Conservation (phyloP, 1,140 invertebrate genomes). For the Plectus sambesii region DNA sequence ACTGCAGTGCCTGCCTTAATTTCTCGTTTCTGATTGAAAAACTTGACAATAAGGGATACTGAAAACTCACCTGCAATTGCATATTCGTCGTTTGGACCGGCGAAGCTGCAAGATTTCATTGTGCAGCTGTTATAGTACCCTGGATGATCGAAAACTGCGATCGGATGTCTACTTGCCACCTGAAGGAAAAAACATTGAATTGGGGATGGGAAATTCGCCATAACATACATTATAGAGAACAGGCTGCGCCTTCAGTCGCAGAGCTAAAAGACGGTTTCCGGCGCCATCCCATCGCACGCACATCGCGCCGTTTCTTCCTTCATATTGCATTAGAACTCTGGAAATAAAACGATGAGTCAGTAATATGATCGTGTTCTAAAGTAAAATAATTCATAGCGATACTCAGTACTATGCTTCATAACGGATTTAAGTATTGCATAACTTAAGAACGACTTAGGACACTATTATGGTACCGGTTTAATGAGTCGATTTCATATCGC, state of each 20-base stretch:
- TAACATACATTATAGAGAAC: constrained; percentile 63
- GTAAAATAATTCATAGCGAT: no score
- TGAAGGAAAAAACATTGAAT: constrained; percentile 5
- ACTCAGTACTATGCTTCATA: no score
- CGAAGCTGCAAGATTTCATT: constrained; percentile 89
- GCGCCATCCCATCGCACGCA: constrained; percentile 72
- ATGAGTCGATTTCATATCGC: no score
- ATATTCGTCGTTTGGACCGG: constrained; percentile 65
- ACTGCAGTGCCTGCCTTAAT: no score
- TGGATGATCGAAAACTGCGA: constrained; percentile 73
- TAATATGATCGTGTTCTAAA: no score
- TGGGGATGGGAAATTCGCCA: not conserved
- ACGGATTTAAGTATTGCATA: no score
- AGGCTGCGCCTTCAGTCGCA: constrained; percentile 68
- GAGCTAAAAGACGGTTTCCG: constrained; percentile 66
- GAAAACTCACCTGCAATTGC: not conserved
- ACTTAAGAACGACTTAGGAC: no score
- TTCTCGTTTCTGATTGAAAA: no score
- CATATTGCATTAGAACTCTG: no score
- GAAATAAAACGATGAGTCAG: no score
- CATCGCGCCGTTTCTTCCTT: constrained; percentile 58
- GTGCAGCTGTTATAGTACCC: constrained; percentile 90
- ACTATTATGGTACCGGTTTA: no score
- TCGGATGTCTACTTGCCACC: constrained; percentile 49
- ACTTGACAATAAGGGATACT: no score